These are phyloP conservation scores for Crotalus helleri DNA, from an alignment of 2,113 vertebrate species.

Conservation along the genomic window DNA sequence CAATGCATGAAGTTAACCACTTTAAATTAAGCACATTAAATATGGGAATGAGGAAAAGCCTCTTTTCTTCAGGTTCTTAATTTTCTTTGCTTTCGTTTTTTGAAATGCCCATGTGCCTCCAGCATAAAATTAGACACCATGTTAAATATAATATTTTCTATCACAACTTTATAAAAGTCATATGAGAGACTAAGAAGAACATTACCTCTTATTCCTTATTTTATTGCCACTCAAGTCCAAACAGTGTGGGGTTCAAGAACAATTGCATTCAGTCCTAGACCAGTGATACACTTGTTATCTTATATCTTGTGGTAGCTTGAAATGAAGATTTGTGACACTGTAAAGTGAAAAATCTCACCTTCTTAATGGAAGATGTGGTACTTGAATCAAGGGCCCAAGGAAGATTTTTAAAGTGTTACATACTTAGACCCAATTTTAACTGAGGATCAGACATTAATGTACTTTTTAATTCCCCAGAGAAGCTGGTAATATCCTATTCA, in stretches of 20 bases:
- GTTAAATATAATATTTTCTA: neutral
- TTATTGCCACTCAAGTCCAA: constrained; percentile 16
- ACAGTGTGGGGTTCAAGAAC: constrained; percentile 16
- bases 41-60: neutral
- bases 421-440: constrained; percentile 37
- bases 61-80: neutral
- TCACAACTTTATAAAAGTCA: constrained; percentile 3
- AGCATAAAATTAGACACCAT: neutral
- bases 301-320: constrained; percentile 20
- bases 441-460: constrained; percentile 34
- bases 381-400: constrained; percentile 33
- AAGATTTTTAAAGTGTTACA: constrained; percentile 37
- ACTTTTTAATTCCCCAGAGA: constrained; percentile 36
- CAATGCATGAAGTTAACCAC: neutral
- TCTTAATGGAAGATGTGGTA: constrained; percentile 34
- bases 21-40: neutral
- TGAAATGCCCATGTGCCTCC: neutral
- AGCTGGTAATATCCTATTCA: constrained; percentile 34
- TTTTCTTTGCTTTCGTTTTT: neutral
- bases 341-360: constrained; percentile 36
- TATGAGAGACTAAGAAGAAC: neutral
- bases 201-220: neutral
- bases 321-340: constrained; percentile 26
- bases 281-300: constrained; percentile 14
- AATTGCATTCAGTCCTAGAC: neutral